A percentile compares a stretch with the other conserved stretches of the same genome.
These are phyloP conservation scores for Potamarius usumacintae DNA, from an alignment of 2,113 vertebrate species.

Conservation along the genomic window DNA sequence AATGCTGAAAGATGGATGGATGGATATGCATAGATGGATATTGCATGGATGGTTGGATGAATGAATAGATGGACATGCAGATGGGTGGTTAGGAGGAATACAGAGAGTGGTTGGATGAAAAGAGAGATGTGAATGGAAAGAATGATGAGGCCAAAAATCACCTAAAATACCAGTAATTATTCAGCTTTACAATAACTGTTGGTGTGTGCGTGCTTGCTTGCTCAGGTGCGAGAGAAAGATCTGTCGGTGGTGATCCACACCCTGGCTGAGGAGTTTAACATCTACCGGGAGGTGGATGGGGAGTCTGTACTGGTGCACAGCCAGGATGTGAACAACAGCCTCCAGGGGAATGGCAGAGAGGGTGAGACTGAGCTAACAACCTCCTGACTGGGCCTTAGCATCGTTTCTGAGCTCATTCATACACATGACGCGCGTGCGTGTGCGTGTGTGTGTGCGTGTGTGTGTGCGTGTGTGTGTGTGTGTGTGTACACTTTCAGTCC, in stretches of 20 bases:
- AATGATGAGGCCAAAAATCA: background rate
- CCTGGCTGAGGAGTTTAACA: conserved; percentile 86
- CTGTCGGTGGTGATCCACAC: conserved; percentile 87
- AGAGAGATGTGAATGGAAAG: background rate
- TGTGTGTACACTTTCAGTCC: conserved; percentile 63
- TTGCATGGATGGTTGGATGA: background rate
- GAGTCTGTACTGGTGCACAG: conserved; percentile 78
- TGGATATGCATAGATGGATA: background rate
- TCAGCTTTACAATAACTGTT: background rate
- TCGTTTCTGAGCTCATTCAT: background rate
- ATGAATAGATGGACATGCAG: background rate
- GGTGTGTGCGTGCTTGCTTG: background rate
- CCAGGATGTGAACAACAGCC: conserved; percentile 76
- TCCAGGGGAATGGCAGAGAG: conserved; percentile 78
- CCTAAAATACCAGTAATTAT: background rate
- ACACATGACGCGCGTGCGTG: background rate
- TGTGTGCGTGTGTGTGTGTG: background rate
- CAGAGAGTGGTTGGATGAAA: background rate
- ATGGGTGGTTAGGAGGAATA: background rate
- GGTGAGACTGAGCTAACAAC: conserved; percentile 54
- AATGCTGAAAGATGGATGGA: background rate
- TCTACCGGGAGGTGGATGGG: conserved; percentile 86
- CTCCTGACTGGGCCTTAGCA: background rate
- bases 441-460: background rate
- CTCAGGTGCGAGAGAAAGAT: conserved; percentile 90